Percentiles rank a stretch among this genome's conserved stretches.
phyloP scores from a whole-genome alignment of 2,888 invertebrate species.

The Caenorhabditis sp. region DNA sequence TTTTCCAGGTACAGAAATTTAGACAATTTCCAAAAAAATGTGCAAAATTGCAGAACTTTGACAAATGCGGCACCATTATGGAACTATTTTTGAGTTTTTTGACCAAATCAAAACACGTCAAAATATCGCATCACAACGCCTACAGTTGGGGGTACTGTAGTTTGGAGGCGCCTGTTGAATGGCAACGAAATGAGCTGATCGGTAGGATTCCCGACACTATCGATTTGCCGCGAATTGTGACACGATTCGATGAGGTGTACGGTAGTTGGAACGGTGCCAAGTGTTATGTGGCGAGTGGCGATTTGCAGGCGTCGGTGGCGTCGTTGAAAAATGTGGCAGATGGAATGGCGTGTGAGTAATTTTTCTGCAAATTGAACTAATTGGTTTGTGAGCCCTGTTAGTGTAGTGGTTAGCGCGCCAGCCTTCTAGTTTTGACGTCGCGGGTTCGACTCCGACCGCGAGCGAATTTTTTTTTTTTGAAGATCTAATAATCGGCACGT shows the following conservation, averaged over 20 bases:
- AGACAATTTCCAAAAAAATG: neutral
- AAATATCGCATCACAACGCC: conserved; percentile 40
- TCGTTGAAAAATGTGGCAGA: conserved; percentile 14
- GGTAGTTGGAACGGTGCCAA: conserved; percentile 13
- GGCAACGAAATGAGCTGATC: neutral
- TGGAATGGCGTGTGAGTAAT: conserved; percentile 33
- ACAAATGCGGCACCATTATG: conserved; percentile 48
- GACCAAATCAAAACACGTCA: neutral
- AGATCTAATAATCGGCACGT: conserved; percentile 48
- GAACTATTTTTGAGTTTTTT: conserved; percentile 30
- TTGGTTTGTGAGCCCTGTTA: too few species aligned
- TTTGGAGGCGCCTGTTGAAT: neutral
- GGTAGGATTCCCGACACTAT: neutral
- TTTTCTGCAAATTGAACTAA: neutral
- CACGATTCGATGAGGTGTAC: neutral
- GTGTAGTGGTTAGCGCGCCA: too few species aligned
- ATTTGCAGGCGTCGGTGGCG: conserved; percentile 44
- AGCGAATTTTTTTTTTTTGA: neutral
- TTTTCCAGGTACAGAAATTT: neutral
- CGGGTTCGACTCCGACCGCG: too few species aligned
- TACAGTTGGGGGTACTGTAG: conserved; percentile 44
- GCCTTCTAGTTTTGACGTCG: too few species aligned
- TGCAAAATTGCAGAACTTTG: conserved; percentile 10
- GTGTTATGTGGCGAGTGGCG: conserved; percentile 38
- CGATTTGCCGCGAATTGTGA: conserved; percentile 13